Evolutionary conservation across 2,113 vertebrate genomes (phyloP).

Genomic region (Onychostruthus taczanowskii): DNA sequence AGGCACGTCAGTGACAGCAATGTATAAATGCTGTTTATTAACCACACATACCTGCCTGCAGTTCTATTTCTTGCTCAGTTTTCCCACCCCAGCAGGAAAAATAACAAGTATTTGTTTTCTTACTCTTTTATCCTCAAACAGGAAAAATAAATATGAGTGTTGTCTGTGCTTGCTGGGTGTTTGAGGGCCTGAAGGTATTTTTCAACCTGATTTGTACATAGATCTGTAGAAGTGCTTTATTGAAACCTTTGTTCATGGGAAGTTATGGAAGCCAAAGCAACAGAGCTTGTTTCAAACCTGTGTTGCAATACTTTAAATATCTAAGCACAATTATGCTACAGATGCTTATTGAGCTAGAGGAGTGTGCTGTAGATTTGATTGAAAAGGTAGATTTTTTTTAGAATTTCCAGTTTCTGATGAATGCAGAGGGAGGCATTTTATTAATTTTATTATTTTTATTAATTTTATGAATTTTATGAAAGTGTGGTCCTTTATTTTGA

Average conservation of each 20-base stretch:
- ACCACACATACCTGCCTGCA: not conserved
- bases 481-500: not conserved
- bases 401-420: slow-evolving; percentile 45
- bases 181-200: slow-evolving; percentile 11
- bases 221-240: not conserved
- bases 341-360: not conserved
- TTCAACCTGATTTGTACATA: slow-evolving; percentile 17
- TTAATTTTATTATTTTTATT: not conserved
- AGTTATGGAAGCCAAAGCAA: not conserved
- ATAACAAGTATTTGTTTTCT: not conserved
- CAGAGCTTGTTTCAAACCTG: not conserved
- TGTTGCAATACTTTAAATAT: not conserved
- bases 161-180: not conserved
- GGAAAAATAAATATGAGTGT: not conserved
- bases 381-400: slow-evolving; percentile 56
- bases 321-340: not conserved
- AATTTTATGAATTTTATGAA: not conserved
- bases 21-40: not conserved
- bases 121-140: not conserved
- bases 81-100: not conserved
- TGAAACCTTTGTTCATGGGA: slow-evolving; percentile 11
- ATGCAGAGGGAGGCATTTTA: slow-evolving; percentile 30
- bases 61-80: not conserved
- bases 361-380: slow-evolving; percentile 29
- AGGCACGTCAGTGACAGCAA: not conserved